phyloP scores from a whole-genome alignment of 2,888 invertebrate species.

The Sphaerophoria taeniata region DNA sequence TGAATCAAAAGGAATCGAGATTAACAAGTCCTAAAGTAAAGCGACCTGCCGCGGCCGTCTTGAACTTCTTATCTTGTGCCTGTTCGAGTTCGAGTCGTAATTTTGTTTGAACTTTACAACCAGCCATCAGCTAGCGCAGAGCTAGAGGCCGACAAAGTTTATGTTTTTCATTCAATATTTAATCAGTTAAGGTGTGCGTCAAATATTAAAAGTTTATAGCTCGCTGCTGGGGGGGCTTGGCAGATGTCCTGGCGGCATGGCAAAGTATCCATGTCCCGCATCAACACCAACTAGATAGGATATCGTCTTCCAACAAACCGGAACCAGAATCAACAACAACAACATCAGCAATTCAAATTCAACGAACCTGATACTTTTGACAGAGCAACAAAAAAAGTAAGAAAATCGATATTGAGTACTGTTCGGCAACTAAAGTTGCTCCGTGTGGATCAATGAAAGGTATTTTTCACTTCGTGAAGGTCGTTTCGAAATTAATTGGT shows the following conservation, averaged over 20 bases:
- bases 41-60: background rate
- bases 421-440: conserved; percentile 16
- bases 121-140: too few relatives aligned
- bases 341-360: background rate
- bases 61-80: background rate
- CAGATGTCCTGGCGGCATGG: background rate
- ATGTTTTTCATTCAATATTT: conserved; percentile 58
- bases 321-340: conserved; percentile 1
- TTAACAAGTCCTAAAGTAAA: conserved; percentile 30
- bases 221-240: background rate
- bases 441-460: conserved; percentile 33
- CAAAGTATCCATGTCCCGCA: background rate
- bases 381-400: conserved; percentile 33
- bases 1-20: conserved; percentile 51
- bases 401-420: conserved; percentile 1
- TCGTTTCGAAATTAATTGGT: conserved; percentile 58
- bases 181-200: conserved; percentile 47
- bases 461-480: conserved; percentile 33
- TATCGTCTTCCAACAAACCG: background rate
- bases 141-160: conserved; percentile 18
- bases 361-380: conserved; percentile 32
- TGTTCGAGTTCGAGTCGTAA: background rate
- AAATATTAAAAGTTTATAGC: conserved; percentile 32
- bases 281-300: too few relatives aligned
- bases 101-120: conserved; percentile 18